Evolutionary conservation across 2,113 vertebrate genomes (phyloP), one percentile per base, ranked within the genome.

Genomic region (Diadophis punctatus): DNA sequence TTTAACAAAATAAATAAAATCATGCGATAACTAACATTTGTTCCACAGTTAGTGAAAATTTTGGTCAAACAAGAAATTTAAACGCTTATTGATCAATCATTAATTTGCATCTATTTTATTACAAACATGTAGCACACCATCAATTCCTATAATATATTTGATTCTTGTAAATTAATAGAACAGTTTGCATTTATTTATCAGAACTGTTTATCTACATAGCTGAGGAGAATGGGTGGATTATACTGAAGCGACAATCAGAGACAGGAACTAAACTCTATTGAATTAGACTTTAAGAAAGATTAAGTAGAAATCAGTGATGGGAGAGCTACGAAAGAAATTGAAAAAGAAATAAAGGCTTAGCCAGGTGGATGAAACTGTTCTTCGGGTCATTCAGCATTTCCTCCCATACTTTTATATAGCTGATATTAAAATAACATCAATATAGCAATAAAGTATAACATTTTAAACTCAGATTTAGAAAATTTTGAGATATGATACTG

Each of bases 41-140:
- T 34, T 68, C 85, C 94, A 93, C 93, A 80, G 84, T 95, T 91
- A 94, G 88, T 95, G 87, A 87, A 43, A 58, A 86, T 1, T 48
- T 91, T 87, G 84, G 68, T 23, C 49, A 55, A 56, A 34, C 85
- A 34, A n/a, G 93, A 43, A 90, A 58, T 63, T n/a, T 16, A 56
- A 23, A 60, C 30, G 49, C 1, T 3, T 30, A 90, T 86, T 58
- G 92, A 27, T 86, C 90, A 25, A 39, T 94, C 92, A 93, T 93
- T 94, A 34, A 91, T 46, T 43, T 86, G 27, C 14, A 46, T 86
- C 56, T 92, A 43, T 87, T 74, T 94, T 92, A 63, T 25, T 91
- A 58, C 27, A 92, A 86, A 80, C 23, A 30, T 92, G 91, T 91
- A 20, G 88, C 39, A 63, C 2, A 74, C 87, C 48, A 43, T 90